Evolutionary conservation across 1,140 invertebrate genomes (phyloP).

Genomic region (Eurosta solidaginis): DNA sequence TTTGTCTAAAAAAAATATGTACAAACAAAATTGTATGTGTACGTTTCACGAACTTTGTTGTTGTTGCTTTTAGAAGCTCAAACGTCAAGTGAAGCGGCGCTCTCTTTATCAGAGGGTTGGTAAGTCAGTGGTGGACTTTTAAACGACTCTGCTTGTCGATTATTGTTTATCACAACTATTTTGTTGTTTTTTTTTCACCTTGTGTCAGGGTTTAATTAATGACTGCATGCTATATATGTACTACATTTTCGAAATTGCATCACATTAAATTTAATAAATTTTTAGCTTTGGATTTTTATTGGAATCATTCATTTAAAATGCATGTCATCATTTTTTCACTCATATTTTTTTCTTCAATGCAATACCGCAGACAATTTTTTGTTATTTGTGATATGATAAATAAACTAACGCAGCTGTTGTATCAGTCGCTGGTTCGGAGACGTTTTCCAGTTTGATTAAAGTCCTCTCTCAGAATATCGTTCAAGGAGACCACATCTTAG

Average conservation of each 20-base stretch:
- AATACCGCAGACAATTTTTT: neutral
- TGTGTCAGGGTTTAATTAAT: neutral
- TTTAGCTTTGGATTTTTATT: neutral
- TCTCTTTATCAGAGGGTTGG: conserved; percentile 61
- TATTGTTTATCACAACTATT: conserved; percentile 6
- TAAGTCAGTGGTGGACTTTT: conserved; percentile 47
- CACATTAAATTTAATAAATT: neutral
- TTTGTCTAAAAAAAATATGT: neutral
- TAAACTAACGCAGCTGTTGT: no score
- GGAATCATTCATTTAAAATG: neutral
- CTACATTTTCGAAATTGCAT: conserved; percentile 5
- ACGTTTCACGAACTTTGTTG: conserved; percentile 16
- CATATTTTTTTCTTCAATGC: neutral
- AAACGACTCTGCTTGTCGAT: neutral
- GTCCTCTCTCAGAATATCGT: no score
- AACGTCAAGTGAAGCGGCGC: conserved; percentile 59
- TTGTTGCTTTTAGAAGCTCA: conserved; percentile 55
- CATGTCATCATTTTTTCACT: neutral
- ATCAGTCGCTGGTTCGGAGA: neutral
- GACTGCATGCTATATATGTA: neutral
- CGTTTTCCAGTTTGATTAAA: no score
- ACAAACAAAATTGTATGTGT: neutral
- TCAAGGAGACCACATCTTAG: no score
- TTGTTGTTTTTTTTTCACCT: neutral
- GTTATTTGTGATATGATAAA: no score